These are phyloP conservation scores for Cliona cf. orientalis DNA, from an alignment of 37 sponge, comb jelly and placozoan species.

Conservation along the genomic window DNA sequence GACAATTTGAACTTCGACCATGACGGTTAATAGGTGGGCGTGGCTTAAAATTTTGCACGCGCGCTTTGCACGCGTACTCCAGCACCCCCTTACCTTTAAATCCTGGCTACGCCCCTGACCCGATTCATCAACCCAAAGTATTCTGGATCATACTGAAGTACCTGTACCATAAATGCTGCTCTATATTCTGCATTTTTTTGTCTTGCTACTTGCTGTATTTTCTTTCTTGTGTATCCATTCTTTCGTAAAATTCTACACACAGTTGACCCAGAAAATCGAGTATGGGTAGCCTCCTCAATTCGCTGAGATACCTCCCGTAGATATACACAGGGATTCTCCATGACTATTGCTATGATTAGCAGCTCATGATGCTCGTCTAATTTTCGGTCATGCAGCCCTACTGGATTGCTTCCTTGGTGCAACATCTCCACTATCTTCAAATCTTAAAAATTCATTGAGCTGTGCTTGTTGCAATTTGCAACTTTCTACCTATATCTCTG, in stretches of 20 bases:
- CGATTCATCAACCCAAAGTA: slow-evolving; percentile 62
- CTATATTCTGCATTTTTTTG: slow-evolving; percentile 28
- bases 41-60: too few relatives aligned
- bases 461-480: slow-evolving; percentile 47
- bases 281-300: slow-evolving; percentile 25
- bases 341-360: slow-evolving; percentile 29
- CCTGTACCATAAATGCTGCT: slow-evolving; percentile 31
- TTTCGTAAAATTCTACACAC: slow-evolving; percentile 34
- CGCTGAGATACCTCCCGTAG: slow-evolving; percentile 24
- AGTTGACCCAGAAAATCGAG: slow-evolving; percentile 23
- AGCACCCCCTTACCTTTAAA: too few relatives aligned
- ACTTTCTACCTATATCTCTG: slow-evolving; percentile 8
- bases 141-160: slow-evolving; percentile 10
- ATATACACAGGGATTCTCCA: slow-evolving; percentile 50
- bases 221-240: slow-evolving; percentile 55
- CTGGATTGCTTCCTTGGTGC: background rate
- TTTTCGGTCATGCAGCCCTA: background rate
- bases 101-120: too few relatives aligned
- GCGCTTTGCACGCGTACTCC: too few relatives aligned
- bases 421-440: slow-evolving; percentile 24
- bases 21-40: too few relatives aligned
- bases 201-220: slow-evolving; percentile 37
- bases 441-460: slow-evolving; percentile 47
- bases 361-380: slow-evolving; percentile 55
- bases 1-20: too few relatives aligned